These are phyloP conservation scores for Frieseomelitta varia DNA, from an alignment of 1,140 invertebrate species.

Conservation along the genomic window DNA sequence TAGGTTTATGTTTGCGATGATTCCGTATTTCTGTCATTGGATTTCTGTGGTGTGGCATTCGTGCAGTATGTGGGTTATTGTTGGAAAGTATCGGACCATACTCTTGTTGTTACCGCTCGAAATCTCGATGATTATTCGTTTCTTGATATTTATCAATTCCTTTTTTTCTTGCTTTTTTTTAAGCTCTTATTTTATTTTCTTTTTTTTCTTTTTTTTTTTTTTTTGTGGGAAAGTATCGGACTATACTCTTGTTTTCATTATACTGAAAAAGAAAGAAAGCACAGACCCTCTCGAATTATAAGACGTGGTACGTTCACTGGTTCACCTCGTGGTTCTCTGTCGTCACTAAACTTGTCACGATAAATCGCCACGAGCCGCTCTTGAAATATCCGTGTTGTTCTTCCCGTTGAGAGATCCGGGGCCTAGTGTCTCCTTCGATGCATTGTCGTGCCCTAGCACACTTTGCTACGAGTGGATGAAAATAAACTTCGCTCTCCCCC, in stretches of 20 bases:
- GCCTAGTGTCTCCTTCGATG: constrained; percentile 1
- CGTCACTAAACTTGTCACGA: background rate
- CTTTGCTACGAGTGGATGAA: constrained; percentile 19
- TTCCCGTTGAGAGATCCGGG: constrained; percentile 5
- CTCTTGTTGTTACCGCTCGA: too few relatives aligned
- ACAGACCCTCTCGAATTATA: background rate
- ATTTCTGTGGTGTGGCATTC: too few relatives aligned
- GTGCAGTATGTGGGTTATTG: too few relatives aligned
- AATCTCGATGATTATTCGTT: too few relatives aligned
- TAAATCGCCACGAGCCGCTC: background rate
- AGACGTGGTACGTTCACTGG: background rate
- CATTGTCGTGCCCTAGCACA: constrained; percentile 12
- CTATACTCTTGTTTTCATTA: background rate
- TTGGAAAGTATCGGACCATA: too few relatives aligned
- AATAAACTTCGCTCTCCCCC: constrained; percentile 49
- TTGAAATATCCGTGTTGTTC: background rate
- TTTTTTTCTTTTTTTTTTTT: background rate
- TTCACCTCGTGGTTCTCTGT: background rate
- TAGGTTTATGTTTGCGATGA: too few relatives aligned
- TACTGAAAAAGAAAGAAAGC: background rate
- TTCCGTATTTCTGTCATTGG: too few relatives aligned
- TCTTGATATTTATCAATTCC: background rate
- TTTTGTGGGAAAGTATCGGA: too few relatives aligned
- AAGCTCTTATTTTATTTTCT: background rate
- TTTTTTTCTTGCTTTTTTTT: too few relatives aligned